Evolutionary conservation across 2,888 invertebrate species (phyloP).

Genomic region (Candidula unifasciata): DNA sequence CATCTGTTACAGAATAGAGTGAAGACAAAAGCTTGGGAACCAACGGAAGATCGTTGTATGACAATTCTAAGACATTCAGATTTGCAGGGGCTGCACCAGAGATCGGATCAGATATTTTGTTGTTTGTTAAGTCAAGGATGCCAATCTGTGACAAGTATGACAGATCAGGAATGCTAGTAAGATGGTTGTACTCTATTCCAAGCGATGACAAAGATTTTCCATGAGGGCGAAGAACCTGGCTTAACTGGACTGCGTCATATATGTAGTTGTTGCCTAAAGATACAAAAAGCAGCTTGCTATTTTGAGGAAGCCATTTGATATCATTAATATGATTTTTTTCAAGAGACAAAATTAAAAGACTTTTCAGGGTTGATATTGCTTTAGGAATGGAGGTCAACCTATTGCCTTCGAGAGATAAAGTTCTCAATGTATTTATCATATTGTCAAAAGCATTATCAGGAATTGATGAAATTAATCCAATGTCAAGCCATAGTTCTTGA

Average conservation of each 20-base stretch:
- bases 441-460: background rate
- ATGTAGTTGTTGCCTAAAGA: background rate
- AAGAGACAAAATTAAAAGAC: background rate
- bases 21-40: background rate
- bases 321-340: background rate
- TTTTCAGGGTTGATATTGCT: background rate
- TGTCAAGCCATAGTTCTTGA: background rate
- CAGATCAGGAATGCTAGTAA: background rate
- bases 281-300: background rate
- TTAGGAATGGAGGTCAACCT: background rate
- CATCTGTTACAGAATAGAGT: background rate
- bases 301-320: background rate
- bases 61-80: no score
- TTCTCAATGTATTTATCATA: background rate
- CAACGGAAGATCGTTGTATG: no score
- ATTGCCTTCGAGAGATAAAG: background rate
- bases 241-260: background rate
- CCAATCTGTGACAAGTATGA: background rate
- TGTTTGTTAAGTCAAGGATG: no score
- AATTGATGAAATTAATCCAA: background rate
- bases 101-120: no score
- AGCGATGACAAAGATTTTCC: background rate
- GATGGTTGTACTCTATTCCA: background rate
- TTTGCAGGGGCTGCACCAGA: no score
- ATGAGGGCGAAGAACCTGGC: background rate